Evolutionary conservation across 1,140 invertebrate species (phyloP), one percentile per base, ranked within the genome.

Genomic region (Yoshiicerus persimilis): DNA sequence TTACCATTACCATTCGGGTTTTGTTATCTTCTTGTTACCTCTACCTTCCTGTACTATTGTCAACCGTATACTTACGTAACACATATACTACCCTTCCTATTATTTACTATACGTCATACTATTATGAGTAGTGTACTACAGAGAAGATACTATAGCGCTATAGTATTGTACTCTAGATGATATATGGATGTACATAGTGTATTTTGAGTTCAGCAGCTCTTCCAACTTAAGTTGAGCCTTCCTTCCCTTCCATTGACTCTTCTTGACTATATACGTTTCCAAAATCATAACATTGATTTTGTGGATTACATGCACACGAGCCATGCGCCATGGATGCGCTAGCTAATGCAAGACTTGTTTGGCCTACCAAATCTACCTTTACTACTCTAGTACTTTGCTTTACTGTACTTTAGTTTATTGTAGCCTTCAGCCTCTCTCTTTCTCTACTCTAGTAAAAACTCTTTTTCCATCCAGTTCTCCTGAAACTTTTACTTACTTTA

Each of bases 201-300:
- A 70, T 2, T 70, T 27, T 70, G 25, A 27, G 25, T 27, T 70
- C 25, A 30, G 66, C 66, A 38, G 75, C 16, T 75, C 27, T 77
- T 77, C 13, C 13, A 80, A 36, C 30, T 83, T 83, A n/a, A 83
- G 77, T 38, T 80, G 32, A 39, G 32, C 75, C 47, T 56, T 80
- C 41, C 39, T 84, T 84, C 41, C 83, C 83, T 84, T 41, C 39
- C 83, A 80, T 80, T 80, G 75, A 80, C 75, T 80, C 32, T 30
- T 38, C 75, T 80, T 66, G 34, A 80, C 75, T 80, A 56, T 41
- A 11, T 84, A 87, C 70, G 87, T 84, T 87, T 87, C 77, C 66
- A 91, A 91, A 83, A 88, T 89, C 87, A 89, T 88, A 89, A 89
- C 89, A 89, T 89, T 89, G 89, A 89, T 89, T 89, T 89, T 89